phyloP scores from a whole-genome alignment of 1,140 invertebrate species.

The Copidosoma floridanum region DNA sequence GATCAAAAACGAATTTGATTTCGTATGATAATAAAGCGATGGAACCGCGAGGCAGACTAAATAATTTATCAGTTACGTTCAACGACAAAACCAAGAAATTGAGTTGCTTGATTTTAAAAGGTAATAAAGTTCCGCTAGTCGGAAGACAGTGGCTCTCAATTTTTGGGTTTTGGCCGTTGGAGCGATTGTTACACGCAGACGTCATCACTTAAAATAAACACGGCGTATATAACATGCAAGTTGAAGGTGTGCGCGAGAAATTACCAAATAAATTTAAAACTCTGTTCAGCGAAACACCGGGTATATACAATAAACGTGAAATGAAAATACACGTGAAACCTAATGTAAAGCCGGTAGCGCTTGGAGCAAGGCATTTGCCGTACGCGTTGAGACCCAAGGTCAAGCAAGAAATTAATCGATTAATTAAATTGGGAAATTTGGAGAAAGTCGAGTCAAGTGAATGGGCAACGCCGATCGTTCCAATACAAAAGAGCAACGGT shows the following conservation, averaged over 20 bases:
- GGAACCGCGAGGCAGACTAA: not conserved
- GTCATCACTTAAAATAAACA: not conserved
- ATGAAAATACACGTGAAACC: slow-evolving; percentile 29
- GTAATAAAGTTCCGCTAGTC: not conserved
- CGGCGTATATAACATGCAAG: not conserved
- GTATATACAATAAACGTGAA: slow-evolving; percentile 19
- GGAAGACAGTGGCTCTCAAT: not conserved
- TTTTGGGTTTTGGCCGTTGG: slow-evolving; percentile 5
- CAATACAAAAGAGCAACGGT: slow-evolving; percentile 45
- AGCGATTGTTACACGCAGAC: not conserved
- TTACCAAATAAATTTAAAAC: not conserved
- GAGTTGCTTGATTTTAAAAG: not conserved
- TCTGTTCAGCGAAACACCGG: slow-evolving; percentile 18
- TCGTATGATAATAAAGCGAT: not conserved
- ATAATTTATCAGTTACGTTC: not conserved
- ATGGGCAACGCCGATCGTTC: slow-evolving; percentile 52
- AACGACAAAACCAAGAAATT: not conserved
- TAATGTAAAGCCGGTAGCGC: slow-evolving; percentile 37
- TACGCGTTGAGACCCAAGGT: slow-evolving; percentile 36
- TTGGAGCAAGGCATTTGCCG: slow-evolving; percentile 36
- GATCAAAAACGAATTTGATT: not conserved
- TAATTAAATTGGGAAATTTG: slow-evolving; percentile 39
- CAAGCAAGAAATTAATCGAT: slow-evolving; percentile 34
- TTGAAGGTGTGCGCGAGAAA: not conserved
- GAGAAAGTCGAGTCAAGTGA: slow-evolving; percentile 41